Conservation (phyloP, 2,888 invertebrate species). For the Schizotus pectinicornis region DNA sequence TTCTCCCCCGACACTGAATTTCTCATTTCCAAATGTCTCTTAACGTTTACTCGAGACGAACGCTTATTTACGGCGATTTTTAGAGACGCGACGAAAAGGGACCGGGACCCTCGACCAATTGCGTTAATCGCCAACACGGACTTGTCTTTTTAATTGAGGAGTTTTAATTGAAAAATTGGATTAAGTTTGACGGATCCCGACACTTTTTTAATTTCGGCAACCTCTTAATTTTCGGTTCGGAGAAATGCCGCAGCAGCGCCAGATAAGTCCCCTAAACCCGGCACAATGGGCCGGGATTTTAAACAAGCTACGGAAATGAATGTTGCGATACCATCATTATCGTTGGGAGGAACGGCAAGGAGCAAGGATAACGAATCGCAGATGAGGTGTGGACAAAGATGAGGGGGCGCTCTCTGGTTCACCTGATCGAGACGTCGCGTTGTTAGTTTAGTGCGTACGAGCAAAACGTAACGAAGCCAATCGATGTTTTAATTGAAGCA, state of each 20-base stretch:
- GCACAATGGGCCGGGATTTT: constrained; percentile 4
- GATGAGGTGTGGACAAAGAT: constrained; percentile 26
- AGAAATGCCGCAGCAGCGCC: too few species aligned
- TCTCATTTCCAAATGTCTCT: constrained; percentile 44
- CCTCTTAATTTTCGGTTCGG: too few species aligned
- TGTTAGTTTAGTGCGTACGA: constrained; percentile 34
- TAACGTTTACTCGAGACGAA: constrained; percentile 41
- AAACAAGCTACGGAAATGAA: constrained; percentile 55
- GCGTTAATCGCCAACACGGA: constrained; percentile 31
- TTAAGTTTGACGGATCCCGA: constrained; percentile 5
- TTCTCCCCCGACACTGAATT: constrained; percentile 35
- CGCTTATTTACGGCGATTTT: constrained; percentile 45
- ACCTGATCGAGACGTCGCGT: background rate
- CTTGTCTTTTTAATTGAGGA: background rate
- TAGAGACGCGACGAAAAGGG: constrained; percentile 26
- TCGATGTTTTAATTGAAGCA: constrained; percentile 45
- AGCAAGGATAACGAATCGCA: constrained; percentile 27
- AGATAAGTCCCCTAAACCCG: too few species aligned
- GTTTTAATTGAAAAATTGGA: constrained; percentile 15
- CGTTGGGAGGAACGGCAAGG: constrained; percentile 42
- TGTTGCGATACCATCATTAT: constrained; percentile 56
- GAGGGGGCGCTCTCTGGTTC: constrained; percentile 36
- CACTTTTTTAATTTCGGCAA: too few species aligned
- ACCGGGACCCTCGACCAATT: constrained; percentile 29
- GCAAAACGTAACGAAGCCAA: constrained; percentile 46